phyloP scores from a whole-genome alignment of 2,797 vertebrate species.

The Potorous gilbertii region DNA sequence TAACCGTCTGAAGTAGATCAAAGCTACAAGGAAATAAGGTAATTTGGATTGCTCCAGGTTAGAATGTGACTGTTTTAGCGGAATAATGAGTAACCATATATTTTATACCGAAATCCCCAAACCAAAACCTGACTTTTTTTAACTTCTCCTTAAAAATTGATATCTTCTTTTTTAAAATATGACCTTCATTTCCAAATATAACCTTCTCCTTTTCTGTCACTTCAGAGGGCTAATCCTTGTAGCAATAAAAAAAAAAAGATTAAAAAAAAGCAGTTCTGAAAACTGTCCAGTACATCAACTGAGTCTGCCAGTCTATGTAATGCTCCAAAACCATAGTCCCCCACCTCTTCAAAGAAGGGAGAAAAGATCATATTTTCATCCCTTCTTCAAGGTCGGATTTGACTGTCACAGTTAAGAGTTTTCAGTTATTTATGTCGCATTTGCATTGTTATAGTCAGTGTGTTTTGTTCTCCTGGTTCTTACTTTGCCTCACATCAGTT shows the following conservation, averaged over 20 bases:
- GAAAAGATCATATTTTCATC: background rate
- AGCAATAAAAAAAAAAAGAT: background rate
- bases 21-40: background rate
- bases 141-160: background rate
- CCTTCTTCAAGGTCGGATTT: background rate
- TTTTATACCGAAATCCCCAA: conserved; percentile 7
- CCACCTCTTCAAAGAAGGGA: background rate
- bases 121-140: background rate
- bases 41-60: background rate
- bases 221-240: background rate
- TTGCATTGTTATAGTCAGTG: background rate
- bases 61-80: background rate
- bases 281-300: background rate
- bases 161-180: background rate
- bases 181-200: background rate
- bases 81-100: background rate
- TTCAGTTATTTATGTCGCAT: background rate
- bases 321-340: background rate
- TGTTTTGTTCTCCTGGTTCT: background rate
- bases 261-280: background rate
- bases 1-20: background rate
- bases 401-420: background rate
- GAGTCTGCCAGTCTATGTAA: background rate
- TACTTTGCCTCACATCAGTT: background rate
- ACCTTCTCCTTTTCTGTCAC: background rate